Percentiles rank a stretch among this genome's conserved stretches.
phyloP scores from a whole-genome alignment of 2,113 vertebrate species.

The Desmodus rotundus region DNA sequence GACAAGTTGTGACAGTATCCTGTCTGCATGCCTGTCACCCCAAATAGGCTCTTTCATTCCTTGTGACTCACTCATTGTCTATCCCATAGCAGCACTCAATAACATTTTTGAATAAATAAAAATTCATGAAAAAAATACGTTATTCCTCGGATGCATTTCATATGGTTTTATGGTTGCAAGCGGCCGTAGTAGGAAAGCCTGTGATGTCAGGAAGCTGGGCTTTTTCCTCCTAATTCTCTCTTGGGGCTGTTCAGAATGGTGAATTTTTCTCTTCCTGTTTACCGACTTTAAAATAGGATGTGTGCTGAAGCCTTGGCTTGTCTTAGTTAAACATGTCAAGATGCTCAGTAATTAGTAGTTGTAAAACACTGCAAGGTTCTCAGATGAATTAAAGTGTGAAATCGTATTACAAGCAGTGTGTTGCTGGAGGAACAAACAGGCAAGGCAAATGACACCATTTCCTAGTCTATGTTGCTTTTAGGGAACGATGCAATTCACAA shows the following conservation, averaged over 20 bases:
- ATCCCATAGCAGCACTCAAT: not conserved
- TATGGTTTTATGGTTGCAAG: not conserved
- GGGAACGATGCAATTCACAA: not conserved
- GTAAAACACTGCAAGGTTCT: constrained; percentile 65
- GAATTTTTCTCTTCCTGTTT: constrained; percentile 30
- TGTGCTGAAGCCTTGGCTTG: constrained; percentile 22
- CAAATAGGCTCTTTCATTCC: not conserved
- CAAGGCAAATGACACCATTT: constrained; percentile 59
- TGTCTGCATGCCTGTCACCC: not conserved
- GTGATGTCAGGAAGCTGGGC: not conserved
- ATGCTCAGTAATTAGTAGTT: constrained; percentile 71
- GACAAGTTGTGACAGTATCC: not conserved
- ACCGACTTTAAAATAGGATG: constrained; percentile 35
- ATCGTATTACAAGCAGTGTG: constrained; percentile 67
- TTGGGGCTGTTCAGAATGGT: not conserved
- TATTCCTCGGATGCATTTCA: not conserved
- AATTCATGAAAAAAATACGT: not conserved
- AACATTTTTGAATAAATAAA: not conserved
- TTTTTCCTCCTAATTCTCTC: not conserved
- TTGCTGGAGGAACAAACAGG: constrained; percentile 51
- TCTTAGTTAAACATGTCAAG: constrained; percentile 58
- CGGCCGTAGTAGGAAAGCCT: not conserved
- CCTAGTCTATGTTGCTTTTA: constrained; percentile 45
- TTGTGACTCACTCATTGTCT: not conserved
- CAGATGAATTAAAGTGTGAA: constrained; percentile 74